Percentiles rank a stretch among this genome's conserved stretches.
Conservation (phyloP, 2,113 vertebrate genomes). For the Piliocolobus tephrosceles region DNA sequence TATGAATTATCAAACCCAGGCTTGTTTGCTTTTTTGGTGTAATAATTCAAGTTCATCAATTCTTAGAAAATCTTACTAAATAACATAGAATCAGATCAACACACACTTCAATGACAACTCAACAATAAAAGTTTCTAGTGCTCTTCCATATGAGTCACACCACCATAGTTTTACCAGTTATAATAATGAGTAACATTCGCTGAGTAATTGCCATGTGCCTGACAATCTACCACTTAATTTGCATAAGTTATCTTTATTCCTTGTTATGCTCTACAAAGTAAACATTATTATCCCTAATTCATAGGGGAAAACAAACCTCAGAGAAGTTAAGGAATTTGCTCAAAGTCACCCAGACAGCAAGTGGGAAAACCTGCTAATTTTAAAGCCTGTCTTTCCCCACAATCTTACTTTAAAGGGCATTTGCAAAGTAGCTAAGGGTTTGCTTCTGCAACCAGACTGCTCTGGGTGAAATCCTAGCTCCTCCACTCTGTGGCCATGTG, state of each 20-base stretch:
- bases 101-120: background rate
- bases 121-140: background rate
- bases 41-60: background rate
- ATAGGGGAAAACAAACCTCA: background rate
- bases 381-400: background rate
- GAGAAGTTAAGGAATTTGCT: background rate
- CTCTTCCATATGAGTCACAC: background rate
- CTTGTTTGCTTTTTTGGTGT: background rate
- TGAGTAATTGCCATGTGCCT: background rate
- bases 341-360: background rate
- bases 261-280: background rate
- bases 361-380: background rate
- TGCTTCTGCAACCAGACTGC: background rate
- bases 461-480: background rate
- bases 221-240: background rate
- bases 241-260: background rate
- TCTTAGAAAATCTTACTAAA: background rate
- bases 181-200: background rate
- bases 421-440: accelerated
- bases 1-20: background rate
- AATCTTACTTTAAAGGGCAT: background rate
- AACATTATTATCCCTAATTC: background rate
- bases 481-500: background rate
- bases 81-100: background rate
- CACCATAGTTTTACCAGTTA: background rate